A percentile compares a stretch with the other conserved stretches of the same genome.
phyloP scores from a whole-genome alignment of 2,888 invertebrate species.

The Agrilus biguttatus region DNA sequence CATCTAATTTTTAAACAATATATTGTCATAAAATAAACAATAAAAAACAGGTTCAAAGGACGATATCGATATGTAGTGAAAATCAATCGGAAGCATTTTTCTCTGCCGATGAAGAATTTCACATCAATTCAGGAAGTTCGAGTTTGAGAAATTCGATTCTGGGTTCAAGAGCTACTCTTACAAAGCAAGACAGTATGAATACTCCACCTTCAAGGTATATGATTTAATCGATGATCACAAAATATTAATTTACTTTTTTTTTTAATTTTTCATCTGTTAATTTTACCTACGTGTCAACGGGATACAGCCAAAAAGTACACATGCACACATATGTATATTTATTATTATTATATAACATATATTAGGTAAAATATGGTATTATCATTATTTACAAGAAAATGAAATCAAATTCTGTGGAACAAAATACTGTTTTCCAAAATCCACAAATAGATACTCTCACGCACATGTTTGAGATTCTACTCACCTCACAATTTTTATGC shows the following conservation, averaged over 20 bases:
- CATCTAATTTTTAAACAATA: background rate
- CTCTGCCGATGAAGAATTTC: conserved; percentile 82
- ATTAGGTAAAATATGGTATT: no score
- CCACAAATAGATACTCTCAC: no score
- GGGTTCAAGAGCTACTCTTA: conserved; percentile 34
- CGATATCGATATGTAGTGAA: conserved; percentile 77
- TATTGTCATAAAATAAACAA: no score
- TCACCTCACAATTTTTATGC: no score
- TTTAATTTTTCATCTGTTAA: background rate
- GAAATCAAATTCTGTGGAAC: no score
- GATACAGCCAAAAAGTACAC: no score
- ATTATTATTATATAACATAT: no score
- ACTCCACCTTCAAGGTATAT: conserved; percentile 13
- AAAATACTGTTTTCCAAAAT: no score
- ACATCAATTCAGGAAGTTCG: conserved; percentile 48
- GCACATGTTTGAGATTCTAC: no score
- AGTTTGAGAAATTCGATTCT: conserved; percentile 53
- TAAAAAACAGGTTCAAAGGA: conserved; percentile 47
- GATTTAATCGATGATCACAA: background rate
- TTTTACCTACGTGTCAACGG: no score
- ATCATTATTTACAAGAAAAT: no score
- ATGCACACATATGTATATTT: no score
- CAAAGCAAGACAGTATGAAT: conserved; percentile 25
- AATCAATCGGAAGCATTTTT: conserved; percentile 87
- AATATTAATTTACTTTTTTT: conserved; percentile 1